phyloP scores from a whole-genome alignment of 2,797 vertebrate species.

The Spea hammondii region DNA sequence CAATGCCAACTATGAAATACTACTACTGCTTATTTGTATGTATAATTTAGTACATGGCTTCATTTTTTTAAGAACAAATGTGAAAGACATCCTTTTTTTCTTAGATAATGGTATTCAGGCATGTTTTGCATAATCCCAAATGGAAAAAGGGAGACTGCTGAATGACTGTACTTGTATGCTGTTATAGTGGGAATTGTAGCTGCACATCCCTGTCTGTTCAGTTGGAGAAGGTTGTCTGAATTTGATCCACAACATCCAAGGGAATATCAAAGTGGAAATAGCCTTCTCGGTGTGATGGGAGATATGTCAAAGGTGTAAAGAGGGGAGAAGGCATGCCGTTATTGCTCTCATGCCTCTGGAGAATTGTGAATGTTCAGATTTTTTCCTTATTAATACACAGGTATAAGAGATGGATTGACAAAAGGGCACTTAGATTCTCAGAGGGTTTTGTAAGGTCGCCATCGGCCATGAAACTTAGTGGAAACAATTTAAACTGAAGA shows the following conservation, averaged over 20 bases:
- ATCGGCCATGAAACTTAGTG: slow-evolving; percentile 23
- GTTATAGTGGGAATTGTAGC: slow-evolving; percentile 1
- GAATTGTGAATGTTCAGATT: slow-evolving; percentile 29
- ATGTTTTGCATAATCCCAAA: too few species aligned
- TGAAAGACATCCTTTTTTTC: too few species aligned
- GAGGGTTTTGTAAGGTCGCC: slow-evolving; percentile 36
- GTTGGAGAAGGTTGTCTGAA: slow-evolving; percentile 36
- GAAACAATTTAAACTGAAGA: slow-evolving; percentile 41
- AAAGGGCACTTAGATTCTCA: slow-evolving; percentile 17
- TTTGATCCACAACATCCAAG: slow-evolving; percentile 44
- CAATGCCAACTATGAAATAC: too few species aligned
- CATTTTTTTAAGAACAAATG: too few species aligned
- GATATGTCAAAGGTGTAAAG: slow-evolving; percentile 46
- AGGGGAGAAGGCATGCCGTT: slow-evolving; percentile 46
- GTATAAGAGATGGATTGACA: slow-evolving; percentile 12
- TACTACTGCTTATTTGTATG: too few species aligned
- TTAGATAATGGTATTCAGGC: too few species aligned
- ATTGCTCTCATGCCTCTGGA: slow-evolving; percentile 44
- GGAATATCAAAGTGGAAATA: slow-evolving; percentile 47
- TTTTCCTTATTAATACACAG: slow-evolving; percentile 23
- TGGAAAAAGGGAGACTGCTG: neutral
- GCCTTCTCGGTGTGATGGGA: slow-evolving; percentile 36
- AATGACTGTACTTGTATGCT: neutral
- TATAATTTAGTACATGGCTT: too few species aligned
- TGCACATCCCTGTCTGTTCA: slow-evolving; percentile 20